Base-by-base conservation (phyloP, 2,888 invertebrate genomes). In the Neuroscelio doddi region DNA sequence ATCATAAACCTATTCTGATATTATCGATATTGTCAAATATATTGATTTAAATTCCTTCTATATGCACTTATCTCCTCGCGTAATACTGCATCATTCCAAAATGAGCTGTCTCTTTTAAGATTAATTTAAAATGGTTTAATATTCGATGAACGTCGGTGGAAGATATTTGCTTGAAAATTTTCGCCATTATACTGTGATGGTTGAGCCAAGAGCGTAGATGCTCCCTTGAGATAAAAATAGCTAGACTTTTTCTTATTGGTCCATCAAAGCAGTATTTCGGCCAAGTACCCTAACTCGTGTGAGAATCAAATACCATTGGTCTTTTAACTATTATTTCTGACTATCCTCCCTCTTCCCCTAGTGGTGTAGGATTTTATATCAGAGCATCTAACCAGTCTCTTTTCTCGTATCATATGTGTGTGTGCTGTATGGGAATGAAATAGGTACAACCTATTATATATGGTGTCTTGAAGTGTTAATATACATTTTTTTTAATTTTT, bases 121-220 rank as follows among this genome's bases (percentile, higher is more conserved):
- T 21, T 21, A 21, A 2, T 12, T 34, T 34, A 34, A 14, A 34
- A 34, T 34, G 14, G 14, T 5, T 34, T 34, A 34, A 34, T 34
- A 34, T 14, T 12, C 34, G 34, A 12, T 8, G 34, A 38, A 38
- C 14, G 38, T 15, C 38, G 3, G 8, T 16, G 17, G 14, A 38
- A 38, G 38, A 16, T 14, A 30, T 45, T 45, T 30, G n/a, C 30
- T 45, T 32, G 45, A 29, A 45, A 30, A 9, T 45, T 30, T 17
- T 45, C 45, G 30, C 45, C 45, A 45, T 45, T 30, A 32, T 17
- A 10, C 30, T 45, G 45, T 12, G 45, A 45, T 45, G 45, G 45
- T 27, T n/a, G 45, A 17, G 45, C 17, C 29, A 30, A 45, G 32
- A 32, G 8, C 30, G 9, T 21, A 32, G 45, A 45, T 45, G 10